phyloP scores from a whole-genome alignment of 2,113 vertebrate species.

The Pyrgilauda ruficollis region DNA sequence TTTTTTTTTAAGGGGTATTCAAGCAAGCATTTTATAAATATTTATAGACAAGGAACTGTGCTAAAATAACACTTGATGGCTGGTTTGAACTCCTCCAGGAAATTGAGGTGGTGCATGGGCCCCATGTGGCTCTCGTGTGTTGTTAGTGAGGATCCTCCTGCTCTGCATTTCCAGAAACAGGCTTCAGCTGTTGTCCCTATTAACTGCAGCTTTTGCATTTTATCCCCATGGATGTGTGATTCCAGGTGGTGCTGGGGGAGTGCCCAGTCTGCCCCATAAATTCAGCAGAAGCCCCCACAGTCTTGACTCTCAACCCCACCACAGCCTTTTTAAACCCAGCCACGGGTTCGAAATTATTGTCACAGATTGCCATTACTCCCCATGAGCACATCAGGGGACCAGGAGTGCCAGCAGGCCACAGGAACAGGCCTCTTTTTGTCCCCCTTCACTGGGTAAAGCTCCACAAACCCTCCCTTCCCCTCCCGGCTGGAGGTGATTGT shows the following conservation, averaged over 20 bases:
- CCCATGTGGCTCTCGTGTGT: fast-evolving
- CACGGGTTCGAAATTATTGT: no score
- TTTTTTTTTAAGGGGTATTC: neutral
- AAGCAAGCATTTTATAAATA: neutral
- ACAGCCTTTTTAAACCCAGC: neutral
- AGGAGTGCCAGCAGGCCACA: neutral
- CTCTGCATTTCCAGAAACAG: neutral
- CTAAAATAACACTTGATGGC: neutral
- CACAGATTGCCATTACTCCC: neutral
- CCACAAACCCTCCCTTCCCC: neutral
- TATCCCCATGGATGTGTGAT: neutral
- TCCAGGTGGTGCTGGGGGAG: neutral
- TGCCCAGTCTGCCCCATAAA: neutral
- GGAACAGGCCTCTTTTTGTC: neutral
- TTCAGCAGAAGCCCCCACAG: neutral
- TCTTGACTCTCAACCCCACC: neutral
- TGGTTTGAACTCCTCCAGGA: neutral
- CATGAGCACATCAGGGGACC: neutral
- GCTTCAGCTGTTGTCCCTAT: neutral
- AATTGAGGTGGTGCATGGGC: neutral
- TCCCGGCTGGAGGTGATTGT: neutral
- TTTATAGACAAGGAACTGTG: neutral
- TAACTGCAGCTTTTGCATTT: neutral
- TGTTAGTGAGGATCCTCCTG: neutral
- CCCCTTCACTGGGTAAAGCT: neutral